These are phyloP conservation scores for Isurus oxyrinchus DNA, from an alignment of 2,113 vertebrate species.

Conservation along the genomic window DNA sequence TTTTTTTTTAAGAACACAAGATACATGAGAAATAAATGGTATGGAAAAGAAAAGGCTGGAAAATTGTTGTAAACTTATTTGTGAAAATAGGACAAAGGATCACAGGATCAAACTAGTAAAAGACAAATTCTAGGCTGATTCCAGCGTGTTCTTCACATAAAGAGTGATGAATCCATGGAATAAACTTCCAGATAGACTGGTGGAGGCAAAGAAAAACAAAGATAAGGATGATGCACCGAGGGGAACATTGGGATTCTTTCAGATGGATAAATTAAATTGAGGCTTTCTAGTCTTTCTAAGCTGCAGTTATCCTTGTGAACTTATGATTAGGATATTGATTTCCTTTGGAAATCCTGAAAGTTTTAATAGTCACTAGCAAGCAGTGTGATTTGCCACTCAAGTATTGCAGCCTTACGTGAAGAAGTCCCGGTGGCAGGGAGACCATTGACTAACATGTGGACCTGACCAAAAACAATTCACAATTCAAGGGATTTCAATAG, in stretches of 20 bases:
- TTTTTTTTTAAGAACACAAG: neutral
- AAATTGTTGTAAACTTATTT: neutral
- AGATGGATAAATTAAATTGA: neutral
- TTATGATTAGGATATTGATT: neutral
- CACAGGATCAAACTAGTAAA: neutral
- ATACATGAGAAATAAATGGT: neutral
- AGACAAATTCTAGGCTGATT: neutral
- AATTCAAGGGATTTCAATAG: neutral
- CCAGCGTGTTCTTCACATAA: neutral
- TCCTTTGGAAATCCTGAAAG: neutral
- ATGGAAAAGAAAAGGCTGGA: neutral
- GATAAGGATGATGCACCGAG: neutral
- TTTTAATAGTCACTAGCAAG: too few relatives aligned
- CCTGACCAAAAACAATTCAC: neutral
- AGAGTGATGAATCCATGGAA: neutral
- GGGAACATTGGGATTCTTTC: neutral
- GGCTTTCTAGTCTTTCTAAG: neutral
- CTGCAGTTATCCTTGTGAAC: neutral
- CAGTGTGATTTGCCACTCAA: neutral
- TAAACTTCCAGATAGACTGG: neutral
- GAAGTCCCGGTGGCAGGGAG: neutral
- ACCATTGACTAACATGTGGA: neutral
- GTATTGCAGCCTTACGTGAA: neutral
- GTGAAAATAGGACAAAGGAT: neutral
- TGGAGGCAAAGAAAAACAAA: neutral